Conservation (phyloP, 2,113 vertebrate genomes). For the Lathamus discolor region DNA sequence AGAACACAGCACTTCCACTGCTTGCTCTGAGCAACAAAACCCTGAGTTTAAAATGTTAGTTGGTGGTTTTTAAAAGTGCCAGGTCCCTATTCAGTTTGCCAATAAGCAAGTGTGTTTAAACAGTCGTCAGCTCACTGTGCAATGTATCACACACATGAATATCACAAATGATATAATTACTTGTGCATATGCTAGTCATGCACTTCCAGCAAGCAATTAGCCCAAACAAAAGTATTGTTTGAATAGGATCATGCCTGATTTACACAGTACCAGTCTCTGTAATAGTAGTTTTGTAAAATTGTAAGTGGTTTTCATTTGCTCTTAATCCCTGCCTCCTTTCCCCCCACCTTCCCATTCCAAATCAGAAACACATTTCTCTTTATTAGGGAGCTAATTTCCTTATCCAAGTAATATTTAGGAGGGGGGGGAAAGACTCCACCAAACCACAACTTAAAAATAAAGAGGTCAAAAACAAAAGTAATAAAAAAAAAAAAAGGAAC, state of each 20-base stretch:
- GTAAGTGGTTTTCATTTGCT: slow-evolving; percentile 37
- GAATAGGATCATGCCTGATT: slow-evolving; percentile 18
- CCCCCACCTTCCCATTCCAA: not conserved
- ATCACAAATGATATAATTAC: not conserved
- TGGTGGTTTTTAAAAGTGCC: not conserved
- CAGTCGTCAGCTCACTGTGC: not conserved
- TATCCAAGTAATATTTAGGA: not conserved
- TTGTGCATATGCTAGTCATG: not conserved
- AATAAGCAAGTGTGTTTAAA: not conserved
- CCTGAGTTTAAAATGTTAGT: not conserved
- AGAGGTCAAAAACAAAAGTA: not conserved
- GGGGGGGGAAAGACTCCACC: not conserved
- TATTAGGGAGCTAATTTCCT: slow-evolving; percentile 16
- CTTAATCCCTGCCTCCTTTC: slow-evolving; percentile 13
- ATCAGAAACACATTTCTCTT: slow-evolving; percentile 49
- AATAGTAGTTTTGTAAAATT: slow-evolving; percentile 27
- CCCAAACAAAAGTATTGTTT: slow-evolving; percentile 29
- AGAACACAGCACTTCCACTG: not conserved
- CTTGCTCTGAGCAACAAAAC: not conserved
- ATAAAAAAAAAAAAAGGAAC: not conserved
- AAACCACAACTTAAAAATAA: not conserved
- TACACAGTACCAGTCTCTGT: not conserved
- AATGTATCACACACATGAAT: not conserved
- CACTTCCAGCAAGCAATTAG: slow-evolving; percentile 12
- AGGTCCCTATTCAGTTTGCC: not conserved